These are phyloP conservation scores for Hippocampus zosterae DNA, from an alignment of 2,113 vertebrate genomes.

Conservation along the genomic window DNA sequence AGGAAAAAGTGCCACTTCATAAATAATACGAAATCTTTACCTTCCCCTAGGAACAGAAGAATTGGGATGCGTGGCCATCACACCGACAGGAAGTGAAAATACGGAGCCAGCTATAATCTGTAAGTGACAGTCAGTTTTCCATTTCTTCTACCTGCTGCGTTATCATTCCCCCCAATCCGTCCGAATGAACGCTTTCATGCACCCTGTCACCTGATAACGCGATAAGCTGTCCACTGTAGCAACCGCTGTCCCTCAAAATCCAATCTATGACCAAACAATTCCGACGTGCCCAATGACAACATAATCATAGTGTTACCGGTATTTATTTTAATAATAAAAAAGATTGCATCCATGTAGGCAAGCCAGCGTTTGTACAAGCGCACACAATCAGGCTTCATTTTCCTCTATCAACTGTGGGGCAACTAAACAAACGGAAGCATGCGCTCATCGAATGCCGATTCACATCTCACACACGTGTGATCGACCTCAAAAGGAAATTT, in stretches of 20 bases:
- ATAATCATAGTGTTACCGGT: too few species aligned
- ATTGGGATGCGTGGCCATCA: neutral
- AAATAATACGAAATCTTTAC: neutral
- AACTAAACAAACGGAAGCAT: constrained; percentile 24
- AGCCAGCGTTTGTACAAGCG: neutral
- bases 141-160: constrained; percentile 5
- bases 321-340: neutral
- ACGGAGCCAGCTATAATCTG: neutral
- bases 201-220: too few species aligned
- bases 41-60: neutral
- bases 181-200: neutral
- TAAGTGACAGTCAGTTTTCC: neutral
- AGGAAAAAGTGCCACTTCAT: neutral
- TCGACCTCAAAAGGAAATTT: constrained; percentile 18
- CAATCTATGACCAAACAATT: neutral
- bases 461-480: constrained; percentile 59
- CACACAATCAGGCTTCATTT: neutral
- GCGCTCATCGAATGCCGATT: constrained; percentile 67
- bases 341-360: neutral
- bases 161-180: neutral
- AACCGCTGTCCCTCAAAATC: neutral
- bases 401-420: neutral
- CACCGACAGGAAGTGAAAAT: neutral
- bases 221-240: too few species aligned
- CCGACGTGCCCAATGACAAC: too few species aligned